Evolutionary conservation across 1,140 invertebrate genomes (phyloP).

Genomic region (Lethocerus indicus): DNA sequence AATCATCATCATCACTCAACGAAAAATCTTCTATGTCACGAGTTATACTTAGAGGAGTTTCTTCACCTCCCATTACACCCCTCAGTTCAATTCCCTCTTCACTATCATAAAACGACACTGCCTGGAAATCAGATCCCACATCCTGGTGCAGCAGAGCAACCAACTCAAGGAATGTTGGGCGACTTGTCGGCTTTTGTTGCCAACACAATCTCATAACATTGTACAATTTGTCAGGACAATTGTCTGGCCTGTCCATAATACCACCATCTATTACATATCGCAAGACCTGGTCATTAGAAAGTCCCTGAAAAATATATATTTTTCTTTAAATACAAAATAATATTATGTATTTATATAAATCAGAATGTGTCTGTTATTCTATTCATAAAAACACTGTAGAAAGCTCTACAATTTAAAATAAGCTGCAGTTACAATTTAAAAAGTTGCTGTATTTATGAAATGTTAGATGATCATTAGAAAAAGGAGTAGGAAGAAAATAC

Average conservation of each 20-base stretch:
- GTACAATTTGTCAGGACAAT: constrained; percentile 81
- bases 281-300: constrained; percentile 56
- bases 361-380: background rate
- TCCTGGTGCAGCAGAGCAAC: constrained; percentile 42
- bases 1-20: constrained; percentile 17
- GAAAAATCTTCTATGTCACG: constrained; percentile 21
- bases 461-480: too few species aligned
- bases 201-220: constrained; percentile 80
- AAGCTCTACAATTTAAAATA: too few species aligned
- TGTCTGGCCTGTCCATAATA: constrained; percentile 82
- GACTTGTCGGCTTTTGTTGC: constrained; percentile 50
- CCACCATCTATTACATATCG: constrained; percentile 79
- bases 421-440: too few species aligned
- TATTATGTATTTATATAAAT: background rate
- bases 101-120: constrained; percentile 64
- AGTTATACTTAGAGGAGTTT: constrained; percentile 19
- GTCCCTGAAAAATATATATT: constrained; percentile 28
- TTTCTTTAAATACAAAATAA: constrained; percentile 2
- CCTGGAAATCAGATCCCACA: constrained; percentile 35
- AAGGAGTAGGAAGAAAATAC: too few species aligned
- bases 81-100: constrained; percentile 38
- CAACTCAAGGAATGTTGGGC: constrained; percentile 74
- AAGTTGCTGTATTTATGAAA: too few species aligned
- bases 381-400: background rate
- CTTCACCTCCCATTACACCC: constrained; percentile 17